Base-by-base conservation (phyloP, 2,797 vertebrate genomes). In the Tiaroga cobitis region DNA sequence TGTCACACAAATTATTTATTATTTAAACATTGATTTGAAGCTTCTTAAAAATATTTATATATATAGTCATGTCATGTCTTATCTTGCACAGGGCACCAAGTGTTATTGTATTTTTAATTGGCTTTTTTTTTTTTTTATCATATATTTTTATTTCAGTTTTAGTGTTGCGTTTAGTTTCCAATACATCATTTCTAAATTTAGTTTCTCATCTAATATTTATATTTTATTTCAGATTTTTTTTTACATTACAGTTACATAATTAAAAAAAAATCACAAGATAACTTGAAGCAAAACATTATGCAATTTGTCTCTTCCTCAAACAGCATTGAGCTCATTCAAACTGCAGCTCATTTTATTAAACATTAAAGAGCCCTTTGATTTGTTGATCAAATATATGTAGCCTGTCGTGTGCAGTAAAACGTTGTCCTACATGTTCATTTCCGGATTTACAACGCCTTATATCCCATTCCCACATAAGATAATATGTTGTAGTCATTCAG, bases 361-460 rank as follows among this genome's bases (percentile, higher is more conserved):
- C 67, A 41, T 59, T 63, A 82, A 37, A 46, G 75, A 41, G 75
- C 34, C 34, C 13, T 43, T 65, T 80, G 10, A 80, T 80, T 65
- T 80, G 59, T 65, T 63, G 32, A 29, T 46, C 9, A 32, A 21
- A 32, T 65, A 49, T 21, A 65, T 4, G 37, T 39, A 65, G 8
- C 4, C 16, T 29, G 16, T 79, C 6, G 11, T 74, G 13, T 51
- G 21, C 59, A 37, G 6, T 51, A 37, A 79, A 83, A 49, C 1
- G 5, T 75, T 75, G 41, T 37, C 15, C 16, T 75, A n/a, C 8
- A 18, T 34, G 21, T 51, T 75, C 9, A n/a, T 49, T 75, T 63
- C 13, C 16, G 13, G 37, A n/a, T 82, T 37, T 49, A 32, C 51
- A 4, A 72, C 69, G n/a, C 18, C 19, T 73, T 41, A 59, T 72